Evolutionary conservation across 2,888 invertebrate genomes (phyloP).

Genomic region (Pterostichus niger): DNA sequence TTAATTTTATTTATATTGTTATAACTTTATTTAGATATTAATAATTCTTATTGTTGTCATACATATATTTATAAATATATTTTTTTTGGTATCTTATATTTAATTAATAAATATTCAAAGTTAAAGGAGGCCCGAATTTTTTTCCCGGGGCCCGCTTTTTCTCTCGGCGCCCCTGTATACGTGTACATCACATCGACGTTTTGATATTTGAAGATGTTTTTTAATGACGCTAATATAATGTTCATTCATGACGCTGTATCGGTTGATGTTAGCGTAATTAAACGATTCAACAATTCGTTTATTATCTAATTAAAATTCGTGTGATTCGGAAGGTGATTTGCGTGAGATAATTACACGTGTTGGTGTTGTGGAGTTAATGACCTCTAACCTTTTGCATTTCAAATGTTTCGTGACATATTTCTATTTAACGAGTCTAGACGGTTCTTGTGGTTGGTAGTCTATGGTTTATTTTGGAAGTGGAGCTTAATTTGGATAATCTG

Average conservation of each 20-base stretch:
- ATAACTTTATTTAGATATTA: too few relatives aligned
- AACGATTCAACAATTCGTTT: not conserved
- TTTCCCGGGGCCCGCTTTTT: too few relatives aligned
- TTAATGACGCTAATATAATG: too few relatives aligned
- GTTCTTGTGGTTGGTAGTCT: not conserved
- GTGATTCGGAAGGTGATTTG: not conserved
- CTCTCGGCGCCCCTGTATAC: too few relatives aligned
- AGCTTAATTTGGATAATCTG: slow-evolving; percentile 4
- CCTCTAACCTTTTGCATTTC: slow-evolving; percentile 21
- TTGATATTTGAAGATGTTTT: not conserved
- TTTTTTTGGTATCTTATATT: too few relatives aligned
- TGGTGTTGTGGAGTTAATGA: slow-evolving; percentile 7
- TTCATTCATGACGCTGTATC: too few relatives aligned
- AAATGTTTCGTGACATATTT: slow-evolving; percentile 20
- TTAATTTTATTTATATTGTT: too few relatives aligned
- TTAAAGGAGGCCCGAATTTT: too few relatives aligned
- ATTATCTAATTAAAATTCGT: not conserved
- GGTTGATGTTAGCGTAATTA: slow-evolving; percentile 1
- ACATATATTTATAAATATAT: too few relatives aligned
- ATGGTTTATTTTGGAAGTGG: not conserved
- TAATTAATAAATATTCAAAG: too few relatives aligned
- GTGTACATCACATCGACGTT: not conserved
- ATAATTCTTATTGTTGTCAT: too few relatives aligned
- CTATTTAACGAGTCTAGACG: slow-evolving; percentile 6
- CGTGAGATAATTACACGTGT: slow-evolving; percentile 2